Base-by-base conservation (phyloP, 2,888 invertebrate species). In the Meliscaeva auricollis region DNA sequence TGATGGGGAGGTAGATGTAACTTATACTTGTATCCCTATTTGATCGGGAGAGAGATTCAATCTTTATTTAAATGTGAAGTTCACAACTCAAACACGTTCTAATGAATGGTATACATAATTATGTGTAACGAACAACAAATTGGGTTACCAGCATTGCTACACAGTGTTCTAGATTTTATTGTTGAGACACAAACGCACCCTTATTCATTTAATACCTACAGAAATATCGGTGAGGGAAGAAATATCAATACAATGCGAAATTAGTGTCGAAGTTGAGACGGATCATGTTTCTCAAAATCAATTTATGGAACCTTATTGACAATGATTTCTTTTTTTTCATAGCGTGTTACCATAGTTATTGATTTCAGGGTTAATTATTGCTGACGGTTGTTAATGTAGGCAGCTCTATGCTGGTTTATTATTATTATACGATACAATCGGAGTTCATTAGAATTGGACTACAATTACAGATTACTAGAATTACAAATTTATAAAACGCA, bases 261-360 rank as follows among this genome's bases (percentile, higher is more conserved):
- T 64, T 32, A 41, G n/a, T n/a, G n/a, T 22, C 0, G 15, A 41
- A 38, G 8, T 60, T 41, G 8, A n/a, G 41, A 41, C 41, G n/a
- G 38, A 60, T 60, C 41, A 26, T 41, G 60, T 60, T 41, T 60
- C 38, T 4, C 20, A 38, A 17, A 35, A 54, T n/a, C 4, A 13
- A 3, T 41, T 32, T 46, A 2, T 3, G 6, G 9, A 58, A 54
- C 52, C 7, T 13, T 26, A 41, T 35, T 11, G 26, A 54, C 15
- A 30, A 32, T 54, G 52, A n/a, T 52, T 8, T n/a, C 26, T 26
- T 7, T 15, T 52, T 5, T n/a, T 35, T 3, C 3, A 35, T 13
- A 22, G 41, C 2, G 13, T 41, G 41, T 13, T 41, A 4, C 38
- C 4, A 26, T 41, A 13, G 38, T 13, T 11, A 13, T 11, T 11